Evolutionary conservation across 2,113 vertebrate species (phyloP), one percentile per base, ranked within the genome.

Genomic region (Sylvietta virens): DNA sequence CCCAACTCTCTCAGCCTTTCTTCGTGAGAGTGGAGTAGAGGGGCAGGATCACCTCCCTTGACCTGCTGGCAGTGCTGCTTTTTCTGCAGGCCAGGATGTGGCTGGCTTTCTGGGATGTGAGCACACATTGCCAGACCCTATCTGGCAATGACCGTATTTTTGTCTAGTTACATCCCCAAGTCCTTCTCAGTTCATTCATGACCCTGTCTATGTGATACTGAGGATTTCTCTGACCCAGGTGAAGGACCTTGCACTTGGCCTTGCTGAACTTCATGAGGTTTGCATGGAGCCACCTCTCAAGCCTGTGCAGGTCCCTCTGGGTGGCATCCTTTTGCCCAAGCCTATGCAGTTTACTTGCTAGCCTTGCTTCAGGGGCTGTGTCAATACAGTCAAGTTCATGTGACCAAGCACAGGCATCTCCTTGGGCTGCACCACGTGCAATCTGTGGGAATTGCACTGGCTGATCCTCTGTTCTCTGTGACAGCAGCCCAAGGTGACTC

Each of bases 61-160:
- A 7, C 14, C 50, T 84, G 7, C 30, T 64, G 30, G 22, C 7
- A 40, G 20, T 3, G 1, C 21, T 71, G 31, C 11, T 53, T 67
- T 57, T 61, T 6, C 18, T 79, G 44, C 13, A 87, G 16, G 42
- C 19, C 2, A 64, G 28, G 62, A 23, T 45, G 35, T 0, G 2
- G 2, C 2, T 61, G 21, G 22, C 16, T 65, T 51, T 91, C 70
- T 48, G 70, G n/a, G 7, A 24, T 62, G 23, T 9, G 8, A 83
- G 9, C 0, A 0, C 39, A 20, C 6, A 9, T 30, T 64, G 17
- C 30, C 2, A 3, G 20, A 33, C 40, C 17, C 13, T 15, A 47
- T 11, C 11, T 65, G 42, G n/a, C n/a, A n/a, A n/a, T n/a, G n/a
- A n/a, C n/a, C n/a, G n/a, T n/a, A 50, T 33, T 82, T 74, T 45